Conservation (phyloP, 1,140 invertebrate species). For the Venturia canescens region DNA sequence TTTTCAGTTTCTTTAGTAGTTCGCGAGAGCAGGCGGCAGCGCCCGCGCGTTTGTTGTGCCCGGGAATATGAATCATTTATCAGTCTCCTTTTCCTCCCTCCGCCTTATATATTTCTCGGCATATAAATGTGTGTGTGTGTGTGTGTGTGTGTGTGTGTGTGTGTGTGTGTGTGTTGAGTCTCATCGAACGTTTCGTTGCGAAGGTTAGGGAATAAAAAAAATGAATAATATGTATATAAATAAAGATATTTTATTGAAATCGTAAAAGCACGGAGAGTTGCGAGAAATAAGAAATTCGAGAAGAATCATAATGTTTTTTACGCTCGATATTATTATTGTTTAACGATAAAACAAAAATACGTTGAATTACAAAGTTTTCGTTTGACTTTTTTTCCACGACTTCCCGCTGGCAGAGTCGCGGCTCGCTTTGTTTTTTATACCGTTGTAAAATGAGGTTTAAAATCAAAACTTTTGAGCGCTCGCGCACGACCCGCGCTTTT, state of each 20-base stretch:
- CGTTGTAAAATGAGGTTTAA: not conserved
- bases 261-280: not conserved
- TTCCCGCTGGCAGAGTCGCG: not conserved
- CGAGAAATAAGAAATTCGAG: not conserved
- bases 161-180: not conserved
- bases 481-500: constrained; percentile 6
- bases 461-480: constrained; percentile 53
- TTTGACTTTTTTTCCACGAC: no score
- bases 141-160: not conserved
- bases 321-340: not conserved
- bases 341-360: not conserved
- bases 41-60: constrained; percentile 29
- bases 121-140: not conserved
- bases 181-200: constrained; percentile 15
- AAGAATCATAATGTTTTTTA: not conserved
- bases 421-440: not conserved
- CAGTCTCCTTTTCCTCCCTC: constrained; percentile 38
- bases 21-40: constrained; percentile 25
- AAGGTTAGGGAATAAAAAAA: not conserved
- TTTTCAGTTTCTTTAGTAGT: constrained; percentile 49
- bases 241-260: not conserved
- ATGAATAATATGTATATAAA: not conserved
- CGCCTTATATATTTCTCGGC: not conserved
- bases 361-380: not conserved
- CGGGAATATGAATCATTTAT: constrained; percentile 55